Percentiles rank a stretch among this genome's conserved stretches.
These are phyloP conservation scores for Nephila pilipes DNA, from an alignment of 1,140 invertebrate genomes.

Conservation along the genomic window DNA sequence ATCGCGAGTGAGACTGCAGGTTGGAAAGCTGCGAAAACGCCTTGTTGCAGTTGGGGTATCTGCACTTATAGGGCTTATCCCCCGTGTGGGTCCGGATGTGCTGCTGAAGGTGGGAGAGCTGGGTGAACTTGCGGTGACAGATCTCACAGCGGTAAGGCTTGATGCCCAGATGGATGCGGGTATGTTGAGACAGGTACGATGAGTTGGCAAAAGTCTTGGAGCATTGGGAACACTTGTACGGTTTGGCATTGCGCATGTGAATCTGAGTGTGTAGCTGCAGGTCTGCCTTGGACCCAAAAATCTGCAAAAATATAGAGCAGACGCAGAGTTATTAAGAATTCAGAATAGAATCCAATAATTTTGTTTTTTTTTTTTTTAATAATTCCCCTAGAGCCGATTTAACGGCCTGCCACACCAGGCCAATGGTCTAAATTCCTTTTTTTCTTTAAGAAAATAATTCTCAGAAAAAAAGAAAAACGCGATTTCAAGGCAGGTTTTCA, in stretches of 20 bases:
- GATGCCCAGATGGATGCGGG: constrained; percentile 95
- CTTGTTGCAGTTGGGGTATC: constrained; percentile 96
- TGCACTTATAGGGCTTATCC: constrained; percentile 99
- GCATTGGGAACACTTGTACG: constrained; percentile 99
- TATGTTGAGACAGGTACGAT: constrained; percentile 99
- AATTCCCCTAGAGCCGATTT: constrained; percentile 42
- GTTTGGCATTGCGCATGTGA: constrained; percentile 98
- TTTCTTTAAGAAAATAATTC: constrained; percentile 18
- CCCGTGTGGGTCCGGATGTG: constrained; percentile 99
- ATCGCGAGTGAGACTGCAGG: constrained; percentile 97
- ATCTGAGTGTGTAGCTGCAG: constrained; percentile 98
- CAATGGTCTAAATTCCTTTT: constrained; percentile 40
- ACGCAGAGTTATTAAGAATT: constrained; percentile 41
- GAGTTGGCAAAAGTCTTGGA: constrained; percentile 99
- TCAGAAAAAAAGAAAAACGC: constrained; percentile 43
- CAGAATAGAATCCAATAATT: constrained; percentile 1
- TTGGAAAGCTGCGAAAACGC: constrained; percentile 99
- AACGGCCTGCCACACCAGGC: constrained; percentile 77
- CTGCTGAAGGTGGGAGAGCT: constrained; percentile 98
- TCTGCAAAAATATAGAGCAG: constrained; percentile 85
- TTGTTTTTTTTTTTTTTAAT: constrained; percentile 4
- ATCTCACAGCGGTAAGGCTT: constrained; percentile 90
- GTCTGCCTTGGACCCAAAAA: constrained; percentile 98
- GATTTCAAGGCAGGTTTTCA: constrained; percentile 74
- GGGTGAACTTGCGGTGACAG: constrained; percentile 99